phyloP scores from a whole-genome alignment of 2,888 invertebrate species.

The Eupithecia centaureata region DNA sequence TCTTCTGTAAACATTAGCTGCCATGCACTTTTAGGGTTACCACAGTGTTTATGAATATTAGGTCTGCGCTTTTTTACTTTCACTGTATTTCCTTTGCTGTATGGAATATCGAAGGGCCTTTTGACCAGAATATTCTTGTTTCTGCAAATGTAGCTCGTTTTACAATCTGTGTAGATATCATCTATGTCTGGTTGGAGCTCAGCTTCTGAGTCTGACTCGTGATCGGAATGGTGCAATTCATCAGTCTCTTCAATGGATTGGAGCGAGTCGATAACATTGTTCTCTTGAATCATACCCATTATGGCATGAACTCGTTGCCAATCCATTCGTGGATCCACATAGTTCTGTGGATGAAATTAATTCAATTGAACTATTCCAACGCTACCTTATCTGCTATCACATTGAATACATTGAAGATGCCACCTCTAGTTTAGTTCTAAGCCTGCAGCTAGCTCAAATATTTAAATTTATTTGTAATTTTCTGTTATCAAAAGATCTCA shows the following conservation, averaged over 20 bases:
- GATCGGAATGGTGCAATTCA: slow-evolving; percentile 70
- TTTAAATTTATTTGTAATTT: neutral
- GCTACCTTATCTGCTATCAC: slow-evolving; percentile 34
- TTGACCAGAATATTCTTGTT: slow-evolving; percentile 61
- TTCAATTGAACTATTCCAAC: slow-evolving; percentile 73
- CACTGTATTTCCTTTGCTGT: slow-evolving; percentile 46
- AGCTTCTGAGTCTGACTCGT: slow-evolving; percentile 72
- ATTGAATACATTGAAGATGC: too few relatives aligned
- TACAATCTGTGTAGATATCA: slow-evolving; percentile 59
- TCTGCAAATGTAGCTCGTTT: slow-evolving; percentile 66
- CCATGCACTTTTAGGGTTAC: slow-evolving; percentile 70
- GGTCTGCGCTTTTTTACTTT: slow-evolving; percentile 59
- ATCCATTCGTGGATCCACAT: slow-evolving; percentile 80
- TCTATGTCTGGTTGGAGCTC: slow-evolving; percentile 64
- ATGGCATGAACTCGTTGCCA: slow-evolving; percentile 80
- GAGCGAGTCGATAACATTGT: slow-evolving; percentile 73
- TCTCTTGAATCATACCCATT: slow-evolving; percentile 76
- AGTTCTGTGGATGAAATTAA: slow-evolving; percentile 81
- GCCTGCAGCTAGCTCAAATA: neutral
- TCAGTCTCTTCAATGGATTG: slow-evolving; percentile 74
- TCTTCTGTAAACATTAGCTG: slow-evolving; percentile 72
- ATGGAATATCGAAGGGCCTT: slow-evolving; percentile 46
- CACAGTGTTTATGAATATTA: slow-evolving; percentile 50
- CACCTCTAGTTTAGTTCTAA: neutral
- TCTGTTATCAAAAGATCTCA: neutral